These are phyloP conservation scores for Corynorhinus townsendii DNA, from an alignment of 2,113 vertebrate genomes.

Conservation along the genomic window DNA sequence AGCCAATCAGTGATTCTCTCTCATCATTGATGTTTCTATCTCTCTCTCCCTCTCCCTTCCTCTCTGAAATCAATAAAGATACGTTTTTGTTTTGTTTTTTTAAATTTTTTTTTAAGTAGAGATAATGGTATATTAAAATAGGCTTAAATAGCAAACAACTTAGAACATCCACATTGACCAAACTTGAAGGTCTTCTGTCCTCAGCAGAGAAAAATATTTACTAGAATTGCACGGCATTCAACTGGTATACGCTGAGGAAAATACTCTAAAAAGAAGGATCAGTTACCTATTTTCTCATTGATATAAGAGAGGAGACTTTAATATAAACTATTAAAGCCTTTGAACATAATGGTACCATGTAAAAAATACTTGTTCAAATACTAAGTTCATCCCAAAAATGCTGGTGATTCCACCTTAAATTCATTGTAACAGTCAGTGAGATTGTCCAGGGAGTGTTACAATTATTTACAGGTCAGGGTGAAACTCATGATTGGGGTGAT, in stretches of 20 bases:
- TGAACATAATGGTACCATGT: background rate
- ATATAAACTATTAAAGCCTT: background rate
- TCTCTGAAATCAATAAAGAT: no score
- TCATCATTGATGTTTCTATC: no score
- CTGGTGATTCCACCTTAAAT: background rate
- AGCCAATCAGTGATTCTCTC: no score
- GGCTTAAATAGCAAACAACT: background rate
- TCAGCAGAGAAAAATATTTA: background rate
- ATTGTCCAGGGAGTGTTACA: background rate
- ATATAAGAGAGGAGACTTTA: background rate
- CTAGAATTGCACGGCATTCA: background rate
- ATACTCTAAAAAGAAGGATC: background rate
- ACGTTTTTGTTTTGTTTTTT: no score
- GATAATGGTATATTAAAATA: background rate
- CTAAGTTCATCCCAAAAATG: background rate
- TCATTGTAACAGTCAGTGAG: background rate
- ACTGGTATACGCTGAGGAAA: background rate
- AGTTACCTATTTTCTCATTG: background rate
- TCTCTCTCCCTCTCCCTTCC: no score
- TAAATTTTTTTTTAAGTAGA: background rate
- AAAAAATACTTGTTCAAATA: slow-evolving; percentile 12
- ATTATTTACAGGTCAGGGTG: background rate
- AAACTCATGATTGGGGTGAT: background rate
- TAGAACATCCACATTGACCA: background rate
- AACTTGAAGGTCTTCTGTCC: background rate